Evolutionary conservation across 1,140 invertebrate species (phyloP), one percentile per base, ranked within the genome.

Genomic region (Lanistes nyassanus): DNA sequence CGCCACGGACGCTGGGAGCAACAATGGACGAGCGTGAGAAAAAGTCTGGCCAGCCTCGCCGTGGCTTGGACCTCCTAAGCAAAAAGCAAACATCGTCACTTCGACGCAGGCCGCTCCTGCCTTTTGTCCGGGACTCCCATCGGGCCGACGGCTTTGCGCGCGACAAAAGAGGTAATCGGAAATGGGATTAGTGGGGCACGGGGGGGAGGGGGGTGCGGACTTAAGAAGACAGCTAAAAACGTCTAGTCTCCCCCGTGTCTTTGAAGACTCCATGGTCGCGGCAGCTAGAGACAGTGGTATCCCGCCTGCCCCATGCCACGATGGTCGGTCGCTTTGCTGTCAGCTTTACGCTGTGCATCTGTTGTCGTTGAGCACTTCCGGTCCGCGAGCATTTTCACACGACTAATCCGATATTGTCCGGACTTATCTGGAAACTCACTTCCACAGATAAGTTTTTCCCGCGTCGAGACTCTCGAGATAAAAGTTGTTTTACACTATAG

Each of bases 151-250:
- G 56, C 56, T 60, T 60, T 60, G 56, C 56, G 56, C n/a, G 56
- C 56, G n/a, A 60, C 56, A 60, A 60, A 60, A 60, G 56, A 11
- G n/a, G 56, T 9, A 31, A 19, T 60, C 56, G 56, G 56, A 60
- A 26, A n/a, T 31, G n/a, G 56, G 56, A 60, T 60, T 60, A 60
- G 56, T 16, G 56, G 23, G 56, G 56, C 56, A 60, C n/a, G 56
- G 56, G 56, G 23, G 56, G 56, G 13, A 60, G 13, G 56, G 56
- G 13, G 56, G 56, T 31, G n/a, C n/a, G 56, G 23, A 31, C 23
- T 11, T 60, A 60, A 7, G n/a, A 9, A 23, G 56, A n/a, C n/a
- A n/a, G n/a, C n/a, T n/a, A n/a, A n/a, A n/a, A 31, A 60, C 56
- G n/a, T 19, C 56, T 26, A 31, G 29, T 60, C 56, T 60, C n/a